Conservation (phyloP, 2,113 vertebrate genomes). For the Canis aureus region DNA sequence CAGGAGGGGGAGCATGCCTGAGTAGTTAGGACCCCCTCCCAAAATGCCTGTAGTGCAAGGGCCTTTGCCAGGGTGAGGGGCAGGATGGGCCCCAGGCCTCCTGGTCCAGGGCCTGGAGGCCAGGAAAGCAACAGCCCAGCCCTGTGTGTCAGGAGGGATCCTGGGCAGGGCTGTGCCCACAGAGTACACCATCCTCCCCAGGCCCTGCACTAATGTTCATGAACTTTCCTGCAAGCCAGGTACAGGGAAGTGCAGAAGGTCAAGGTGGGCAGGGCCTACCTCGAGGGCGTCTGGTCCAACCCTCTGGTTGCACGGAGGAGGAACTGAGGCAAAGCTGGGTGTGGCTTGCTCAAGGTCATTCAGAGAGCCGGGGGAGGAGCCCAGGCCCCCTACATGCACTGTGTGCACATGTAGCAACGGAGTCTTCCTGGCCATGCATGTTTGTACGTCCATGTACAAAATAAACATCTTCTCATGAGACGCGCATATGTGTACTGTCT, state of each 20-base stretch:
- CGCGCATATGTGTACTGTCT: slow-evolving; percentile 82
- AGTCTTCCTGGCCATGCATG: slow-evolving; percentile 76
- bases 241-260: background rate
- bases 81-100: slow-evolving; percentile 13
- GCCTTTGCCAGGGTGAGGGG: background rate
- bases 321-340: background rate
- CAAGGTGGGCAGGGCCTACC: background rate
- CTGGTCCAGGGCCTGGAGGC: background rate
- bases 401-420: slow-evolving; percentile 44
- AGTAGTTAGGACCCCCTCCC: background rate
- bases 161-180: background rate
- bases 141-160: background rate
- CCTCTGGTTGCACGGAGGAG: background rate
- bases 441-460: slow-evolving; percentile 76
- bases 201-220: background rate
- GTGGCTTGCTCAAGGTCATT: slow-evolving; percentile 76
- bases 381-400: background rate
- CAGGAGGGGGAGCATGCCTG: background rate
- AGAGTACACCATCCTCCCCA: background rate
- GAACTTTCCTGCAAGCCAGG: background rate
- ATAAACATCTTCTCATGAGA: slow-evolving; percentile 84
- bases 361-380: background rate
- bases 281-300: background rate
- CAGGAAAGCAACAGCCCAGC: background rate
- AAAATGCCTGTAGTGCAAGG: background rate